Percentiles rank a stretch among this genome's conserved stretches.
Evolutionary conservation across 2,113 vertebrate species (phyloP).

Genomic region (Scolopax mira): DNA sequence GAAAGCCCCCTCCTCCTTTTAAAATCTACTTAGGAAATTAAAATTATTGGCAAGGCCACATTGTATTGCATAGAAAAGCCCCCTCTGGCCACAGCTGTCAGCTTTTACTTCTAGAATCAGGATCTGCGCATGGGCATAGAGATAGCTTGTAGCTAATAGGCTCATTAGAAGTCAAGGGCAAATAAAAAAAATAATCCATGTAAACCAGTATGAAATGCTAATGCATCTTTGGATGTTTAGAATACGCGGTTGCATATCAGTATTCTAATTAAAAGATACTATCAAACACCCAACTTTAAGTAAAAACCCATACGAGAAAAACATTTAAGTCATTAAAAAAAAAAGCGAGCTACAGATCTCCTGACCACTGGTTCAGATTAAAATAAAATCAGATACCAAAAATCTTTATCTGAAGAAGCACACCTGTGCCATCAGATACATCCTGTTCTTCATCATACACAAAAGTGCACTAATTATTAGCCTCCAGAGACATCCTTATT

Average conservation of each 20-base stretch:
- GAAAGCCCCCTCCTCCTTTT: not conserved
- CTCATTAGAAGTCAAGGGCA: constrained; percentile 81
- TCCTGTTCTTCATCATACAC: not conserved
- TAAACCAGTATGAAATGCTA: constrained; percentile 69
- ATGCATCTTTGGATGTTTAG: constrained; percentile 36
- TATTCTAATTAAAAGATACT: not conserved
- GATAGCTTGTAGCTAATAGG: constrained; percentile 67
- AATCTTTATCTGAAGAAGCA: not conserved
- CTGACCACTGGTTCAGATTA: not conserved
- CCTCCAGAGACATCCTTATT: not conserved
- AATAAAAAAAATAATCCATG: constrained; percentile 56
- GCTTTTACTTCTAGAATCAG: constrained; percentile 55
- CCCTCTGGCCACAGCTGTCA: constrained; percentile 61
- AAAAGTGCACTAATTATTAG: not conserved
- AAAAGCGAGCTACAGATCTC: not conserved
- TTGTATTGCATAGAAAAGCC: constrained; percentile 17
- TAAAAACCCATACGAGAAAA: not conserved
- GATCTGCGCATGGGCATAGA: constrained; percentile 42
- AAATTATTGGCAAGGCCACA: constrained; percentile 38
- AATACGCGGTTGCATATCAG: not conserved
- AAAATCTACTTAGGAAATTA: constrained; percentile 45
- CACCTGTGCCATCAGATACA: not conserved
- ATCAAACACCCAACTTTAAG: not conserved
- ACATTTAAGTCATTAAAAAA: not conserved
- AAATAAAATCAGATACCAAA: not conserved